Evolutionary conservation across 2,113 vertebrate species (phyloP).

Genomic region (Corapipo altera): DNA sequence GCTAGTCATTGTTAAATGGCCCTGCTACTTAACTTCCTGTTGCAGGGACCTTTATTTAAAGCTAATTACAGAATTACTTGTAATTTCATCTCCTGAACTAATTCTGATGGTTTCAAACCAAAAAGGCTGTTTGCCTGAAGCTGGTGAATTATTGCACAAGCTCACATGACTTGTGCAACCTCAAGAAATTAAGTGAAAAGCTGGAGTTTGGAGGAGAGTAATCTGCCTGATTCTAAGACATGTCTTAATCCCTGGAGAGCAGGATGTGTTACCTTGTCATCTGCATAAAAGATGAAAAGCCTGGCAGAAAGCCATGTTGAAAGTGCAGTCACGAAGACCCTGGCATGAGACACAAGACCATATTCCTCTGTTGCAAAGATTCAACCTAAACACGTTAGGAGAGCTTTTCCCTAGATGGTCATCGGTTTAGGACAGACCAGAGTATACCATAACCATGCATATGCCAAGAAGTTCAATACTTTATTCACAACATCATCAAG

Average conservation of each 20-base stretch:
- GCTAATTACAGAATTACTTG: slow-evolving; percentile 14
- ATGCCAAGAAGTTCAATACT: background rate
- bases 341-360: background rate
- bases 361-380: background rate
- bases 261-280: background rate
- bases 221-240: background rate
- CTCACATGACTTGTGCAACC: background rate
- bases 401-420: background rate
- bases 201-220: background rate
- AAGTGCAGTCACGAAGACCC: background rate
- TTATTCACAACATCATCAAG: background rate
- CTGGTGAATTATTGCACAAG: background rate
- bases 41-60: background rate
- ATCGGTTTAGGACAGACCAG: too few species aligned
- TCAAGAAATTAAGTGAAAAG: background rate
- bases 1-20: background rate
- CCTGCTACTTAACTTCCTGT: background rate
- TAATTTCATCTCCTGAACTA: background rate
- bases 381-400: background rate
- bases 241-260: background rate
- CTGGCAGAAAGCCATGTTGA: background rate
- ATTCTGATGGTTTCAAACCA: background rate
- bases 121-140: background rate
- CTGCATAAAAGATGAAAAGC: background rate
- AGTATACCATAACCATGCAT: background rate